Conservation (phyloP, 2,113 vertebrate species). For the Myrmophylax atrothorax region DNA sequence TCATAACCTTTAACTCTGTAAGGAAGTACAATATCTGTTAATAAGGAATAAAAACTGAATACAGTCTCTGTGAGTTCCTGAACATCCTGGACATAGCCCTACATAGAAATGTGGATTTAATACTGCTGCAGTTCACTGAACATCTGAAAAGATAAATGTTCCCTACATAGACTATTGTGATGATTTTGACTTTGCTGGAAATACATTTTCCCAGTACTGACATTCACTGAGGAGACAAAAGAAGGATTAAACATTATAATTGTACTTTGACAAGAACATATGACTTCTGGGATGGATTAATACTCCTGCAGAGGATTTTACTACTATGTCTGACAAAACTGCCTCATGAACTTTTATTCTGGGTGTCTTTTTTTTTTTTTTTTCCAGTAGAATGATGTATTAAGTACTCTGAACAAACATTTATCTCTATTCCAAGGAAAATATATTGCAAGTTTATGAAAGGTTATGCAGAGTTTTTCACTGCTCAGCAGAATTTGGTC, state of each 20-base stretch:
- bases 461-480: neutral
- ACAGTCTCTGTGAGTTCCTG: constrained; percentile 1
- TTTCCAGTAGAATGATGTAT: neutral
- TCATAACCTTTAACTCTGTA: constrained; percentile 22
- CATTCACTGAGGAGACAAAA: constrained; percentile 63
- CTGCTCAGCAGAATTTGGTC: neutral
- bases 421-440: neutral
- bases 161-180: neutral
- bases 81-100: neutral
- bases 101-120: constrained; percentile 61
- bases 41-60: neutral
- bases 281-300: constrained; percentile 63
- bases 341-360: constrained; percentile 38
- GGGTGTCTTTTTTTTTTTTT: neutral
- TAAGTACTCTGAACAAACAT: neutral
- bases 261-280: constrained; percentile 58
- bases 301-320: constrained; percentile 32
- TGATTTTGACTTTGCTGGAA: constrained; percentile 65
- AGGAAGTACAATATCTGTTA: neutral
- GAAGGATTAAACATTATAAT: constrained; percentile 33
- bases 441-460: neutral
- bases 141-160: constrained; percentile 60
- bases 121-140: constrained; percentile 59
- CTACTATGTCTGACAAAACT: constrained; percentile 12
- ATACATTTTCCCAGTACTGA: constrained; percentile 37